Percentiles rank a stretch among this genome's conserved stretches.
Conservation (phyloP, 2,113 vertebrate species). For the Mellivora capensis region DNA sequence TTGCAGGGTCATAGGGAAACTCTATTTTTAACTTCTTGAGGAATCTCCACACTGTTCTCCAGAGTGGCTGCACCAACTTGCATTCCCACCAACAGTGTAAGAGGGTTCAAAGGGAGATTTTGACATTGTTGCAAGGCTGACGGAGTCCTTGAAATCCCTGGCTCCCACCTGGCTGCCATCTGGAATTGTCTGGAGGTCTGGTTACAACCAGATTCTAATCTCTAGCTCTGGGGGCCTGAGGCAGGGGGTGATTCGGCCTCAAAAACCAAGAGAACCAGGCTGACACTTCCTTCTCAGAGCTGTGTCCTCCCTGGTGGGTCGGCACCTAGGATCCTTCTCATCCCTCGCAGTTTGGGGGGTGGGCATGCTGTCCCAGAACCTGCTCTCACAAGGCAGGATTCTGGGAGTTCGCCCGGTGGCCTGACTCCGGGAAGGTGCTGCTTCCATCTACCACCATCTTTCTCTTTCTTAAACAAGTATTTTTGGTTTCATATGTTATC, state of each 20-base stretch:
- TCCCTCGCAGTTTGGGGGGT: fast-evolving
- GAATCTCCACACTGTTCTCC: too few relatives aligned
- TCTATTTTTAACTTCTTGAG: too few relatives aligned
- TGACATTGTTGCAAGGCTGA: too few relatives aligned
- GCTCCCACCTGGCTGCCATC: not conserved
- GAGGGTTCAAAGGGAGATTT: not conserved
- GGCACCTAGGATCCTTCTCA: not conserved
- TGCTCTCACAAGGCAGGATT: not conserved
- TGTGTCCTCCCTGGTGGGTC: fast-evolving
- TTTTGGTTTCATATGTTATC: not conserved
- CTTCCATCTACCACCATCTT: not conserved
- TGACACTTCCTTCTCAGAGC: not conserved
- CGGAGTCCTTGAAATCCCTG: not conserved
- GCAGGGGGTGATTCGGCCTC: not conserved
- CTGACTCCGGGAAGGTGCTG: not conserved
- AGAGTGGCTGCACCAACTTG: too few relatives aligned
- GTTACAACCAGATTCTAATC: not conserved
- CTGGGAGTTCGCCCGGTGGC: not conserved
- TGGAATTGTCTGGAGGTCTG: not conserved
- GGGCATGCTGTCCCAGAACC: fast-evolving
- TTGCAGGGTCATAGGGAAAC: too few relatives aligned
- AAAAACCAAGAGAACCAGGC: not conserved
- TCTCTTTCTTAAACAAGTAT: not conserved
- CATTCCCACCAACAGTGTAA: too few relatives aligned
- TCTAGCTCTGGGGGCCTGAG: fast-evolving